phyloP scores from a whole-genome alignment of 2,888 invertebrate species.

The Plemyria rubiginata region DNA sequence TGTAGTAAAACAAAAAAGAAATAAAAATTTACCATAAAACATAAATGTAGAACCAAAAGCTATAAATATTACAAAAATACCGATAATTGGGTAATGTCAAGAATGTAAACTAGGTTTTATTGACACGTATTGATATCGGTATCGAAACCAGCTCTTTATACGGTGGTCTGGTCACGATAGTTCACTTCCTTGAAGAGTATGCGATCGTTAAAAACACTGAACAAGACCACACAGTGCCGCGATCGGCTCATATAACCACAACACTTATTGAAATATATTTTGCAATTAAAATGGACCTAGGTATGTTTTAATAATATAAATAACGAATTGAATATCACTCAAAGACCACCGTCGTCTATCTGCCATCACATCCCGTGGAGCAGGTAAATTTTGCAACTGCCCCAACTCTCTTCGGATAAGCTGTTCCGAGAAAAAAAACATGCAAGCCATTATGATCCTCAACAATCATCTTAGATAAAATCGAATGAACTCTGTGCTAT shows the following conservation, averaged over 20 bases:
- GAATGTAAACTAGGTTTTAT: conserved; percentile 29
- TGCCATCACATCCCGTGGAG: conserved; percentile 57
- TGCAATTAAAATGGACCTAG: conserved; percentile 14
- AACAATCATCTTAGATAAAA: conserved; percentile 42
- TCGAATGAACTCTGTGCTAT: conserved; percentile 27
- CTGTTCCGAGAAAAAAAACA: conserved; percentile 49
- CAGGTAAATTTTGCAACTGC: conserved; percentile 73
- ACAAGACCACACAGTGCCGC: neutral
- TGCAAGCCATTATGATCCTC: conserved; percentile 56
- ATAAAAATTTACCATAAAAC: conserved; percentile 42
- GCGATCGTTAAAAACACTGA: conserved; percentile 14
- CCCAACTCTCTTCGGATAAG: conserved; percentile 55
- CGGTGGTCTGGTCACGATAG: conserved; percentile 22
- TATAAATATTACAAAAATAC: conserved; percentile 37
- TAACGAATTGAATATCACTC: conserved; percentile 42
- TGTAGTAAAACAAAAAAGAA: conserved; percentile 41
- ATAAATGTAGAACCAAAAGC: conserved; percentile 45
- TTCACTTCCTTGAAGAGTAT: conserved; percentile 23
- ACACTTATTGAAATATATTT: neutral
- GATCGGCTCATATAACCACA: conserved; percentile 14
- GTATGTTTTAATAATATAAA: conserved; percentile 41
- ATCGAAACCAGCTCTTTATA: conserved; percentile 19
- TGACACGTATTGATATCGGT: conserved; percentile 31
- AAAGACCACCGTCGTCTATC: conserved; percentile 46
- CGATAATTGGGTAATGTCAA: conserved; percentile 32